These are phyloP conservation scores for Albula goreensis DNA, from an alignment of 2,113 vertebrate species.

Conservation along the genomic window DNA sequence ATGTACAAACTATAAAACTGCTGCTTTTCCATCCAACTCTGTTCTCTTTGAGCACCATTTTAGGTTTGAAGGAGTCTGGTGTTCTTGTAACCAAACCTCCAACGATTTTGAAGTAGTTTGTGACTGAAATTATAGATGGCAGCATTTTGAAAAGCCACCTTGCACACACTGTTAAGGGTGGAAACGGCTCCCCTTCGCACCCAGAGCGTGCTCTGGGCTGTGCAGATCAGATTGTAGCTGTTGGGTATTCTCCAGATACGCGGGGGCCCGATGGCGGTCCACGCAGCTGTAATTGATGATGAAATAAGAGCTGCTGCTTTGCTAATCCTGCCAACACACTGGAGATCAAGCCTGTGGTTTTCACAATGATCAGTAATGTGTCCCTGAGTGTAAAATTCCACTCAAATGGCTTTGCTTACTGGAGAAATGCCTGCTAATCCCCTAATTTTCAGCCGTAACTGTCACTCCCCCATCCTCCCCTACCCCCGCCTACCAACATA, in stretches of 20 bases:
- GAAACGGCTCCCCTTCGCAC: neutral
- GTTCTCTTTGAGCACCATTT: neutral
- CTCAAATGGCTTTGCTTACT: neutral
- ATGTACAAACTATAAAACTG: neutral
- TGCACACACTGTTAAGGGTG: neutral
- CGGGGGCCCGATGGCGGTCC: neutral
- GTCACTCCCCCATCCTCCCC: too few relatives aligned
- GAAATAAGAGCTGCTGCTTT: conserved; percentile 5
- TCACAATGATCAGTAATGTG: too few relatives aligned
- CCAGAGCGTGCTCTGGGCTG: neutral
- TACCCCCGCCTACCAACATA: too few relatives aligned
- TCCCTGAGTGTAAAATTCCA: neutral
- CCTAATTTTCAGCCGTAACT: neutral
- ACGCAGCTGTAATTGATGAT: neutral
- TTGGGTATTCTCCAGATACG: neutral
- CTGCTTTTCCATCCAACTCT: neutral
- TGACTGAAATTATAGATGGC: neutral
- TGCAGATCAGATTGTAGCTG: neutral
- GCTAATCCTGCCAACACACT: conserved; percentile 5
- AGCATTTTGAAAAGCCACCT: neutral
- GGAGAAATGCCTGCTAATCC: neutral
- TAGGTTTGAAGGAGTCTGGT: neutral
- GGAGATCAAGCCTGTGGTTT: conserved; percentile 1
- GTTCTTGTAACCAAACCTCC: neutral
- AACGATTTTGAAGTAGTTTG: neutral